Percentiles rank a stretch among this genome's conserved stretches.
phyloP scores from a whole-genome alignment of 2,113 vertebrate species.

The Lophura nycthemera region DNA sequence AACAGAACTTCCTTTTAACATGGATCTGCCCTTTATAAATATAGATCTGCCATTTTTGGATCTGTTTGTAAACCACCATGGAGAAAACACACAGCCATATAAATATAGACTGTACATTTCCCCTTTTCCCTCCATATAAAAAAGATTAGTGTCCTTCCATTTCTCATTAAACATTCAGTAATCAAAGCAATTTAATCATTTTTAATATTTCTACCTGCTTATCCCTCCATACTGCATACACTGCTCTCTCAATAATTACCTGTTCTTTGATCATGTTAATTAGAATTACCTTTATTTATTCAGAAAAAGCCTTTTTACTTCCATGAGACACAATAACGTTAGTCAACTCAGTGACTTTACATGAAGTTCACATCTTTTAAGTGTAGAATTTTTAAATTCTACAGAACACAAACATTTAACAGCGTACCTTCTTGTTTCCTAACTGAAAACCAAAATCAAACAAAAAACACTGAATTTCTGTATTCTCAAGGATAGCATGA shows the following conservation, averaged over 20 bases:
- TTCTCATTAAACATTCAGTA: not conserved
- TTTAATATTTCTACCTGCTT: not conserved
- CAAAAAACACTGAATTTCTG: not conserved
- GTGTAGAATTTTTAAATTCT: not conserved
- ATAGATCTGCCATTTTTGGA: not conserved
- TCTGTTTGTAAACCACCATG: not conserved
- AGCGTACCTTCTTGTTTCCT: not conserved
- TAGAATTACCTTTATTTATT: not conserved
- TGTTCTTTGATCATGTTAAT: conserved; percentile 9
- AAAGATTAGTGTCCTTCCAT: not conserved
- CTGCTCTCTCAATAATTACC: not conserved
- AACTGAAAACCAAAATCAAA: not conserved
- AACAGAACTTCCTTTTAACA: not conserved
- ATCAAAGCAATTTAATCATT: not conserved
- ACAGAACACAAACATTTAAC: not conserved
- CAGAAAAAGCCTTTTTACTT: not conserved
- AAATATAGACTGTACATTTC: not conserved
- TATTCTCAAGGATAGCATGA: not conserved
- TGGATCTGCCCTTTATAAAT: not conserved
- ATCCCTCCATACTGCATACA: not conserved
- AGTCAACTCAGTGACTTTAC: not conserved
- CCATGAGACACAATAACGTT: not conserved
- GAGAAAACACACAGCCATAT: not conserved
- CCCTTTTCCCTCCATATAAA: not conserved
- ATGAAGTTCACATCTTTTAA: not conserved